Evolutionary conservation across 1,140 invertebrate species (phyloP), one percentile per base, ranked within the genome.

Genomic region (Drosophila erecta): DNA sequence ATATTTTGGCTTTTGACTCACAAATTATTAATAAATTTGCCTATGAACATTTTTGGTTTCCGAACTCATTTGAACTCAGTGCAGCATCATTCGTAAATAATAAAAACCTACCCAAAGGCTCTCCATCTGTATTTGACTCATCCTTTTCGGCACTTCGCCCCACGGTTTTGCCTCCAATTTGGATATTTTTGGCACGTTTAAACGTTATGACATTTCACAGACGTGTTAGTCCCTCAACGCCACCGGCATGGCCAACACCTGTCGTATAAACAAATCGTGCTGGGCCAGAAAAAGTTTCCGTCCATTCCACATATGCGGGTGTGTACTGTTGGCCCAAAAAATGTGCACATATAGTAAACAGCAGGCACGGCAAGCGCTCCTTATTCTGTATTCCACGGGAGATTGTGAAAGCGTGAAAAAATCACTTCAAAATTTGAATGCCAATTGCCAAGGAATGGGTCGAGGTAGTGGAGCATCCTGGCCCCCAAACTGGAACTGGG

Each of bases 181-280:
- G 56, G 59, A 75, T 79, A 87, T 87, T 76, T 87, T 89, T 66
- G 40, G 74, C 87, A 90, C 87, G 87, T 90, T 90, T 90, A 84
- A 90, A 84, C 87, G 87, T 90, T 90, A 91, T 90, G 87, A 90
- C 87, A 91, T 90, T 90, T 90, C 77, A 77, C 84, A 89, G 84
- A 87, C 84, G 84, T 89, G 84, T 77, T 77, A 84, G 84, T 89
- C 79, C 84, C 73, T 80, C 76, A 89, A 87, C 84, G 79, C 78
- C 60, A 62, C 38, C 56, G 56, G 78, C 73, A 74, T 83, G 76
- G 81, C 59, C 79, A 89, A 89, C 84, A 89, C 84, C 84, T 89
- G 84, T 74, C 83, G 84, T 73, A 87, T 85, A 85, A 85, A 86
- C 81, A 85, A 70, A 70, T 70, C 67, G 67, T 70, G 67, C 67